Base-by-base conservation (phyloP, 2,888 invertebrate genomes). In the Idaea biselata region DNA sequence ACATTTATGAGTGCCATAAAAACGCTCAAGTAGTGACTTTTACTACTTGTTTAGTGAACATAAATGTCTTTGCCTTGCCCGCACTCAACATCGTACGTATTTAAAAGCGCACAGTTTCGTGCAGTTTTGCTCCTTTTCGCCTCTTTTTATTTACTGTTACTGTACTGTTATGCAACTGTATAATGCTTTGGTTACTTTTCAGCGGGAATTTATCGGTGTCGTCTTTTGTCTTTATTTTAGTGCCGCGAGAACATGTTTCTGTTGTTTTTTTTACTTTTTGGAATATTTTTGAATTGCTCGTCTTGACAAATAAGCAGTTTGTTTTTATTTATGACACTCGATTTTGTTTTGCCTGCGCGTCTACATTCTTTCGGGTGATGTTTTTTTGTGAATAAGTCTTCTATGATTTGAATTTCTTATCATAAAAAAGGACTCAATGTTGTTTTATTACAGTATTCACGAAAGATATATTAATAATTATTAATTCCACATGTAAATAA, bases 31-130 rank as follows among this genome's bases (percentile, higher is more conserved):
- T 87, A 92, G 91, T 91, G 93, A 93, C 93, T 93, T 93, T 93
- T 93, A 93, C 93, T 93, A 93, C 93, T 93, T 93, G 93, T 93
- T 93, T 93, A 93, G 93, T 91, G 93, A 91, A 93, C 93, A 93
- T 93, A 93, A 93, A 93, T 92, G 93, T 93, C 93, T 93, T 91
- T 91, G 91, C 91, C 88, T 91, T 91, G 82, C 90, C 87, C 91
- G 87, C 84, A 88, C 84, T 87, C 86, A 86, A 87, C 89, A 86
- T 91, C 90, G 87, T 81, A 88, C 91, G 91, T 91, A 92, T 92
- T 92, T 91, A 92, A 91, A 92, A 91, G 91, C 90, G 87, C 88
- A 88, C 87, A 86, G 88, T 91, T 89, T 91, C 88, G 89, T 89
- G 87, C 85, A 81, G 82, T 83, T 87, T 90, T 86, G 89, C 84